These are phyloP conservation scores for Aplidium turbinatum DNA, from an alignment of 23 tunicate genomes.

Conservation along the genomic window DNA sequence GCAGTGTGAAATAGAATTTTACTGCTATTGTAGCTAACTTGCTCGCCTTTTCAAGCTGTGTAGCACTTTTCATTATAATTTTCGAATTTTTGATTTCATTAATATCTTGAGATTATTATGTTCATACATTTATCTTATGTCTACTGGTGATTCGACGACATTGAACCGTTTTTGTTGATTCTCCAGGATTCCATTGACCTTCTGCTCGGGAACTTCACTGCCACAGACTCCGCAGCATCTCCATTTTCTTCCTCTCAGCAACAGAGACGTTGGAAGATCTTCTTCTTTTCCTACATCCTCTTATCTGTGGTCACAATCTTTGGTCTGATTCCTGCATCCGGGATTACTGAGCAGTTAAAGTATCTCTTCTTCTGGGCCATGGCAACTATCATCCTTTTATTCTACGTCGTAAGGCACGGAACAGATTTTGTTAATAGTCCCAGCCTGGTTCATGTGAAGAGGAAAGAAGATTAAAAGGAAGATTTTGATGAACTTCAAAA, in stretches of 20 bases:
- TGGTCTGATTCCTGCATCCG: slow-evolving; percentile 63
- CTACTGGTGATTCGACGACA: too few species aligned
- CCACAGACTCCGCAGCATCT: slow-evolving; percentile 47
- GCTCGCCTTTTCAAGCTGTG: too few species aligned
- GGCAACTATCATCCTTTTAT: slow-evolving; percentile 36
- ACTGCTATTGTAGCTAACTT: too few species aligned
- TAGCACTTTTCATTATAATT: too few species aligned
- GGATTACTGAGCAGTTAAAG: slow-evolving; percentile 54
- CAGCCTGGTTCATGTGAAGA: slow-evolving; percentile 30
- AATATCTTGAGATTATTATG: too few species aligned
- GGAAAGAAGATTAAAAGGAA: slow-evolving; percentile 20
- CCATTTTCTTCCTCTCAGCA: slow-evolving; percentile 70
- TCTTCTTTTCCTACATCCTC: slow-evolving; percentile 37
- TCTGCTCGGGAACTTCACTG: slow-evolving; percentile 84
- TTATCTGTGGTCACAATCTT: slow-evolving; percentile 64
- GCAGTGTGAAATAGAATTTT: too few species aligned
- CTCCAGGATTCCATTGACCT: slow-evolving; percentile 93
- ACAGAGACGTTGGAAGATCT: slow-evolving; percentile 40
- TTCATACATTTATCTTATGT: too few species aligned
- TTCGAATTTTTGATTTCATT: too few species aligned
- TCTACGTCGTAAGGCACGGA: slow-evolving; percentile 31
- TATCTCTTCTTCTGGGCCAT: slow-evolving; percentile 57
- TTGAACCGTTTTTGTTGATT: too few species aligned
- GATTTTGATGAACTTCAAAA: too few species aligned
- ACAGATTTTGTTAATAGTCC: slow-evolving; percentile 29